phyloP scores from a whole-genome alignment of 2,888 invertebrate genomes.

The Halictus quadricinctus region DNA sequence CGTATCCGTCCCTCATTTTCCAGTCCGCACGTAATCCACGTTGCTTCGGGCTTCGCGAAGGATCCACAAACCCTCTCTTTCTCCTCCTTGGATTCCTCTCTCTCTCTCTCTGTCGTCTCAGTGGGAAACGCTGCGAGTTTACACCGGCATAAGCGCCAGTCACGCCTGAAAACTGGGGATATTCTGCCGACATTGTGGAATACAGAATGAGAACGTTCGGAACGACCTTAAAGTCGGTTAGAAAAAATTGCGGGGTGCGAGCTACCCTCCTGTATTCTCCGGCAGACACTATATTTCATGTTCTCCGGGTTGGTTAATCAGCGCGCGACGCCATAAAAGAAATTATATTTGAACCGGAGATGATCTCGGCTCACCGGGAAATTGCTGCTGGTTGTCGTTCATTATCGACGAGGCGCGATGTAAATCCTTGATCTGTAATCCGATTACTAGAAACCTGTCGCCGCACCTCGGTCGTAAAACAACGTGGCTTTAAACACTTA shows the following conservation, averaged over 20 bases:
- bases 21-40: conserved; percentile 60
- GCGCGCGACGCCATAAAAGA: neutral
- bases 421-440: neutral
- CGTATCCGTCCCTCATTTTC: conserved; percentile 59
- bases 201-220: conserved; percentile 48
- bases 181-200: conserved; percentile 32
- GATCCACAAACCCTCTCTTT: conserved; percentile 58
- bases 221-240: conserved; percentile 16
- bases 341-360: neutral
- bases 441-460: neutral
- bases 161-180: conserved; percentile 44
- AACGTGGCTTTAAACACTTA: neutral
- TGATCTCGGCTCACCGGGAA: neutral
- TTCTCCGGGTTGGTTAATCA: neutral
- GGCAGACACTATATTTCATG: neutral
- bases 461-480: neutral
- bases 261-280: neutral
- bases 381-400: neutral
- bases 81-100: neutral
- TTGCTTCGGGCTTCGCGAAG: conserved; percentile 57
- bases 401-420: neutral
- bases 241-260: conserved; percentile 23
- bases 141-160: conserved; percentile 49
- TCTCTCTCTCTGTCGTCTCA: conserved; percentile 18
- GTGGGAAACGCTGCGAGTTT: conserved; percentile 34